A percentile compares a stretch with the other conserved stretches of the same genome.
These are phyloP conservation scores for Artibeus jamaicensis DNA, from an alignment of 2,797 vertebrate species.

Conservation along the genomic window DNA sequence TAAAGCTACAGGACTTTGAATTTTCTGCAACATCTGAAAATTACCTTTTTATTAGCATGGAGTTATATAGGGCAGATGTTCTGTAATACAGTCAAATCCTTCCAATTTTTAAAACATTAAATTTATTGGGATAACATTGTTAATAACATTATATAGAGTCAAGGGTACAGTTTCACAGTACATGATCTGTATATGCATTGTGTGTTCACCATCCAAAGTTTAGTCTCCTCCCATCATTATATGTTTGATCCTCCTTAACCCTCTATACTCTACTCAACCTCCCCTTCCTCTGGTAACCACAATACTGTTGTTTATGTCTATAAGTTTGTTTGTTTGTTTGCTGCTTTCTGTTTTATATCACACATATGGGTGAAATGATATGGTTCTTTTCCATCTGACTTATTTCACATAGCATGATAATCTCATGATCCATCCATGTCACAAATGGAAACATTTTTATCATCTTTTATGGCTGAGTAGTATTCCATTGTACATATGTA, in stretches of 20 bases:
- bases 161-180: not conserved
- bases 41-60: not conserved
- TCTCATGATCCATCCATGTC: not conserved
- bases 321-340: not conserved
- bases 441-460: not conserved
- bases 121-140: not conserved
- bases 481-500: not conserved
- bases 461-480: not conserved
- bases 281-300: not conserved
- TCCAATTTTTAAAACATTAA: not conserved
- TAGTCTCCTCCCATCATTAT: not conserved
- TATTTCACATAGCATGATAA: not conserved
- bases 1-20: not conserved
- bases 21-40: not conserved
- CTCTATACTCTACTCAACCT: not conserved
- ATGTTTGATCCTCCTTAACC: not conserved
- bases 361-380: not conserved
- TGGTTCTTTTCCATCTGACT: not conserved
- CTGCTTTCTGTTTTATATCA: not conserved
- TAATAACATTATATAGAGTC: not conserved
- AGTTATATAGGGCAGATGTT: not conserved
- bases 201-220: not conserved
- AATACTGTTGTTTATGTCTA: not conserved
- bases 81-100: not conserved
- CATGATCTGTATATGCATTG: not conserved